A percentile compares a stretch with the other conserved stretches of the same genome.
These are phyloP conservation scores for Okapia johnstoni DNA, from an alignment of 2,113 vertebrate genomes.

Conservation along the genomic window DNA sequence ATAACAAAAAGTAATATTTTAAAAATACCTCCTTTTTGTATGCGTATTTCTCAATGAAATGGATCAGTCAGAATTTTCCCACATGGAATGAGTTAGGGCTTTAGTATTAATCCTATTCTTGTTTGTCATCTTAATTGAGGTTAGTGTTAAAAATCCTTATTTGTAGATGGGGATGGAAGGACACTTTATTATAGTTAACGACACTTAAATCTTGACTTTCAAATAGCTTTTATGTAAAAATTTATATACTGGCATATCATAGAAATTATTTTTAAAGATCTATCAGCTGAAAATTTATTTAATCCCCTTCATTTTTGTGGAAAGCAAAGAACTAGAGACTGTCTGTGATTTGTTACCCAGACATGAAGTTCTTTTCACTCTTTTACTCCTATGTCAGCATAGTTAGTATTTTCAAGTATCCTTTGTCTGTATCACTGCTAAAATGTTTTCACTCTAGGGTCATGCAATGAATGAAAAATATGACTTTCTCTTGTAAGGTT, in stretches of 20 bases:
- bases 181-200: not conserved
- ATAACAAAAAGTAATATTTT: not conserved
- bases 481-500: not conserved
- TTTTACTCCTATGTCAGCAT: not conserved
- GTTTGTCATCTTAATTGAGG: not conserved
- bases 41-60: not conserved
- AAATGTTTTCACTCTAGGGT: not conserved
- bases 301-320: not conserved
- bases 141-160: not conserved
- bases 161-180: not conserved
- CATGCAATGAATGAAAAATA: not conserved
- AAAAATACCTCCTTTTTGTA: not conserved
- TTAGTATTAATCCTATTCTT: constrained; percentile 22
- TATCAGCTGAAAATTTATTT: not conserved
- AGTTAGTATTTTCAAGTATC: not conserved
- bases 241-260: not conserved
- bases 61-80: not conserved
- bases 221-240: not conserved
- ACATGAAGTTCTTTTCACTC: not conserved
- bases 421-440: not conserved
- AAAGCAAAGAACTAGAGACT: not conserved
- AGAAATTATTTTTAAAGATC: constrained; percentile 5
- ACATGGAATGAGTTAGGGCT: not conserved
- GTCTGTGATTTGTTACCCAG: not conserved
- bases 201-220: not conserved